Conservation (phyloP, 2,888 invertebrate genomes). For the Synergus japonicus region DNA sequence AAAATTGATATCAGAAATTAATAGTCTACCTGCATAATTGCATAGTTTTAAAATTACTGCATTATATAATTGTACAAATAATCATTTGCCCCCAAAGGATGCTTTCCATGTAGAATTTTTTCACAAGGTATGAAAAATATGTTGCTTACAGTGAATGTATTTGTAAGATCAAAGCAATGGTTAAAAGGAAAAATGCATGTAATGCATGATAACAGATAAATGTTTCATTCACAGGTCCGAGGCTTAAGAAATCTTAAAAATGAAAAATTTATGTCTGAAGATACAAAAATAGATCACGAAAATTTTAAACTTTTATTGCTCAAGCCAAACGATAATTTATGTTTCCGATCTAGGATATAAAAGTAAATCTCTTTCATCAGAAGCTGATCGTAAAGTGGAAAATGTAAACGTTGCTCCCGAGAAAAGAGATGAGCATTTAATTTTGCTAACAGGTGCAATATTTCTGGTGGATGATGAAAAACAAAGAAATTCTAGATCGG, state of each 20-base stretch:
- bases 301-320: background rate
- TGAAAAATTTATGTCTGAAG: background rate
- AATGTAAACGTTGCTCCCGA: background rate
- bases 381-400: slow-evolving; percentile 10
- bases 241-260: background rate
- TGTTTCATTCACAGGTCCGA: background rate
- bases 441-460: slow-evolving; percentile 4
- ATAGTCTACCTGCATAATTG: background rate
- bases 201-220: background rate
- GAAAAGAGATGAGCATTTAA: background rate
- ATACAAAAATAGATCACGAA: slow-evolving; percentile 5
- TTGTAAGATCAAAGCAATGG: background rate
- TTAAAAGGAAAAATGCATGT: background rate
- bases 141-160: background rate
- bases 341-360: background rate
- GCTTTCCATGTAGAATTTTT: background rate
- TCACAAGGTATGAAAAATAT: background rate
- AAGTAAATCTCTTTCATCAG: background rate
- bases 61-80: background rate
- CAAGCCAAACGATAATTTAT: background rate
- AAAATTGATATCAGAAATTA: background rate
- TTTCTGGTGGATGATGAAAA: slow-evolving; percentile 12
- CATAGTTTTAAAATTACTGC: background rate
- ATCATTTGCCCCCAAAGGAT: background rate
- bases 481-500: slow-evolving; percentile 43